Percentiles rank a stretch among this genome's conserved stretches.
phyloP scores from a whole-genome alignment of 2,888 invertebrate species.

The Chalcis sispes region DNA sequence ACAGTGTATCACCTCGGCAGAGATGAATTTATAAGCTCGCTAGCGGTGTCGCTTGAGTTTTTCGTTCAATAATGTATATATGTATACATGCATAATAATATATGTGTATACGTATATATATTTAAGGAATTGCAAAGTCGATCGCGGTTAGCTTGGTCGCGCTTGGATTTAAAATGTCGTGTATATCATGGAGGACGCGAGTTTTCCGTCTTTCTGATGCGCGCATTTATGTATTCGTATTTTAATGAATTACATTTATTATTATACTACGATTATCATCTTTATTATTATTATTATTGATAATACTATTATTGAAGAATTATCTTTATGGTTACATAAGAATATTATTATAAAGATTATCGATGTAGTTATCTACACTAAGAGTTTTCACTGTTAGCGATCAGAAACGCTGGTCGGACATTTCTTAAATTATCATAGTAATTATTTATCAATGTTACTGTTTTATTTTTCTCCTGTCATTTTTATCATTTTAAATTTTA shows the following conservation, averaged over 20 bases:
- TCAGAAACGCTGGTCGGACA: slow-evolving; percentile 50
- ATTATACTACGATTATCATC: slow-evolving; percentile 28
- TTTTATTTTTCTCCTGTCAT: slow-evolving; percentile 46
- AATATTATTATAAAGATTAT: slow-evolving; percentile 60
- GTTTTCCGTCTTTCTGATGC: slow-evolving; percentile 26
- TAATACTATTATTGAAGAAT: slow-evolving; percentile 9
- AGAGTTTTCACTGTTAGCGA: slow-evolving; percentile 50
- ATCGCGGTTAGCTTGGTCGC: slow-evolving; percentile 37
- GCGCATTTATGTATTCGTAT: slow-evolving; percentile 45
- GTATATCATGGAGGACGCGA: slow-evolving; percentile 34
- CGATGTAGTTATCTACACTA: slow-evolving; percentile 37
- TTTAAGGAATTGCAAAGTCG: slow-evolving; percentile 40
- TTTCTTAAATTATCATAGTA: slow-evolving; percentile 39
- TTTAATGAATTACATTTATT: slow-evolving; percentile 49
- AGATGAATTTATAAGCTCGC: slow-evolving; percentile 48
- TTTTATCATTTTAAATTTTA: slow-evolving; percentile 53
- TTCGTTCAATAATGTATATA: slow-evolving; percentile 56
- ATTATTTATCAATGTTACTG: slow-evolving; percentile 56
- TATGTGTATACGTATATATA: too few relatives aligned
- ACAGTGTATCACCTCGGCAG: slow-evolving; percentile 39
- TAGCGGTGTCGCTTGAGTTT: slow-evolving; percentile 48
- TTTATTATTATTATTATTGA: slow-evolving; percentile 38
- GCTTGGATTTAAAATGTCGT: slow-evolving; percentile 51
- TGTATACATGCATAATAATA: slow-evolving; percentile 44
- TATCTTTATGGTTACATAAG: slow-evolving; percentile 51